Evolutionary conservation across 2,113 vertebrate genomes (phyloP).

Genomic region (Cnemophilus loriae): DNA sequence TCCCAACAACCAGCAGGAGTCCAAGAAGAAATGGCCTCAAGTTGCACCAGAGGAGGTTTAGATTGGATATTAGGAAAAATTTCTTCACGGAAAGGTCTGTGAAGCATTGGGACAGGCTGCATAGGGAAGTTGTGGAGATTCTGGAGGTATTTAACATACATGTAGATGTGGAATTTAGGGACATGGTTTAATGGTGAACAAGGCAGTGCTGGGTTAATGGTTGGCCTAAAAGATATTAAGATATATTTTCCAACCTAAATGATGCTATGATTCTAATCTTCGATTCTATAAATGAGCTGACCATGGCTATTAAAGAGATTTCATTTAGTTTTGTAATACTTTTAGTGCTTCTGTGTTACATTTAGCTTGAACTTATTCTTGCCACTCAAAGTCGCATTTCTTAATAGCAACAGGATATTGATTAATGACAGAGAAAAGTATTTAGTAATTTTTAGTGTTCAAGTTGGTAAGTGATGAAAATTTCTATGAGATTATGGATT

Average conservation of each 20-base stretch:
- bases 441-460: background rate
- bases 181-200: background rate
- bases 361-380: background rate
- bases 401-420: background rate
- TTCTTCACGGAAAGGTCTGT: fast-evolving
- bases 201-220: fast-evolving
- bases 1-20: background rate
- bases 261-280: background rate
- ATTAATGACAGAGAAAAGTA: background rate
- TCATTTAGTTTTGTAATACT: background rate
- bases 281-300: background rate
- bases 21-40: background rate
- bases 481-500: background rate
- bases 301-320: background rate
- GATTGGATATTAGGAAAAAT: background rate
- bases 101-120: background rate
- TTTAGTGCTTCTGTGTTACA: background rate
- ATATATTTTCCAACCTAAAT: background rate
- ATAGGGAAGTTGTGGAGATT: background rate
- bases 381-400: background rate
- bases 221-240: background rate
- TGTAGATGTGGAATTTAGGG: too few relatives aligned
- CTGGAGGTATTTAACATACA: fast-evolving
- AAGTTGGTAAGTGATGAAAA: background rate
- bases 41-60: background rate